A percentile compares a stretch with the other conserved stretches of the same genome.
Evolutionary conservation across 2,888 invertebrate species (phyloP).

Genomic region (Drosophila borealis): DNA sequence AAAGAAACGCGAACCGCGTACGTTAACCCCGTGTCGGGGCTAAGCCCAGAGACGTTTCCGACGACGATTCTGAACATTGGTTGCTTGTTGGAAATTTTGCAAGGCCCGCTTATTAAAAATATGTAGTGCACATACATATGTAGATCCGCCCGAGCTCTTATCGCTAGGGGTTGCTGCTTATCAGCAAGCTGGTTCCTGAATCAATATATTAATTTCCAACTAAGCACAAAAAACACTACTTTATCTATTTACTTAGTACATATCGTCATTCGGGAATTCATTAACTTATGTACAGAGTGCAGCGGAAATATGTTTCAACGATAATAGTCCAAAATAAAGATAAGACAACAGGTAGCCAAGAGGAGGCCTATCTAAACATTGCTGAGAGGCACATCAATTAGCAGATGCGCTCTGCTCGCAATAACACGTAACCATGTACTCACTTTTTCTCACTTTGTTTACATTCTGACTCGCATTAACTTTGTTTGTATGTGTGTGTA

Average conservation of each 20-base stretch:
- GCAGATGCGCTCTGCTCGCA: slow-evolving; percentile 17
- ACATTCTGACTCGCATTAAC: slow-evolving; percentile 25
- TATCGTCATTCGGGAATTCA: slow-evolving; percentile 30
- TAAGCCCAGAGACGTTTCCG: slow-evolving; percentile 25
- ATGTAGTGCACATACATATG: neutral
- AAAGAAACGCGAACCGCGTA: slow-evolving; percentile 38
- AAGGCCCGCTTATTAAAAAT: slow-evolving; percentile 5
- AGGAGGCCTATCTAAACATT: slow-evolving; percentile 12
- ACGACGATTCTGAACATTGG: slow-evolving; percentile 41
- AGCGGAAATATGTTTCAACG: slow-evolving; percentile 45
- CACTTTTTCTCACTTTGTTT: slow-evolving; percentile 38
- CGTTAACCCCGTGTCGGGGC: slow-evolving; percentile 46
- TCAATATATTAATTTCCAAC: slow-evolving; percentile 17
- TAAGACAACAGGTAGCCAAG: slow-evolving; percentile 36
- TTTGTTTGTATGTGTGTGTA: slow-evolving; percentile 1
- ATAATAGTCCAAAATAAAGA: slow-evolving; percentile 27
- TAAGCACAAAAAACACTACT: neutral
- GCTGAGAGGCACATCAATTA: slow-evolving; percentile 12
- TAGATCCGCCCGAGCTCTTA: slow-evolving; percentile 43
- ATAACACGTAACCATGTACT: slow-evolving; percentile 18
- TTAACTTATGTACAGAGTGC: slow-evolving; percentile 33
- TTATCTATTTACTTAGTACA: slow-evolving; percentile 15
- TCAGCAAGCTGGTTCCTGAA: slow-evolving; percentile 31
- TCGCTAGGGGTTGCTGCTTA: slow-evolving; percentile 22
- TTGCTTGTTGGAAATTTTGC: slow-evolving; percentile 13